Base-by-base conservation (phyloP, 2,113 vertebrate species). In the Corvus cornix region DNA sequence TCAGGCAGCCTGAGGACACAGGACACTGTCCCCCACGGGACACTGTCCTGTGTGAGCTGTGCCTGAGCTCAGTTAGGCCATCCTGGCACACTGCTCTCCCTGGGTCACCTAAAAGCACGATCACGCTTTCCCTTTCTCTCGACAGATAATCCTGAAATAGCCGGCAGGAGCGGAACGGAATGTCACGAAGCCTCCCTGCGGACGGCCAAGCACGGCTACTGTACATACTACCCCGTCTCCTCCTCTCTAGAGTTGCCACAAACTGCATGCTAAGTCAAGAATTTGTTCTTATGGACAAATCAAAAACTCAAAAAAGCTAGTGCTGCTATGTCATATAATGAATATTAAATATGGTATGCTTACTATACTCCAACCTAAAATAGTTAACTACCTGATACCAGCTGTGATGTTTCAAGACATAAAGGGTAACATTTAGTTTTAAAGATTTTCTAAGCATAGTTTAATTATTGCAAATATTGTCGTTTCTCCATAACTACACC, bases 111-210 rank as follows among this genome's bases (percentile, higher is more conserved):
- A 60, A 70, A 82, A 79, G 44, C 8, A 60, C 87, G 94, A 87
- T 95, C 58, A 37, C 30, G 2, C 93, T 96, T 91, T 98, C 80
- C 88, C 97, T 98, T 95, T 97, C 94, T 97, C 96, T 95, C 96
- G 56, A 98, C 98, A 99, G 99, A 99, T 99, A 98, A 99, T 99
- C 98, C 99, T 99, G 99, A 99, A 99, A 98, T 99, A 99, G 98
- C 94, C 48, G 53, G 96, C 98, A 97, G 98, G 96, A 98, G 97
- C 13, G 98, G 97, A 97, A 97, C 90, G 69, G 98, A 98, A 98
- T 99, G 99, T 98, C 99, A 99, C 96, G 98, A 99, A 98, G 98
- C 98, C 97, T 98, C 98, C 97, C 97, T 99, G 98, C 98, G 98
- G 98, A 98, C 98, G 97, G 98, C 99, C 97, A 99, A 99, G 98